A percentile compares a stretch with the other conserved stretches of the same genome.
Evolutionary conservation across 2,797 vertebrate species (phyloP).

Genomic region (Acropternis orthonyx): DNA sequence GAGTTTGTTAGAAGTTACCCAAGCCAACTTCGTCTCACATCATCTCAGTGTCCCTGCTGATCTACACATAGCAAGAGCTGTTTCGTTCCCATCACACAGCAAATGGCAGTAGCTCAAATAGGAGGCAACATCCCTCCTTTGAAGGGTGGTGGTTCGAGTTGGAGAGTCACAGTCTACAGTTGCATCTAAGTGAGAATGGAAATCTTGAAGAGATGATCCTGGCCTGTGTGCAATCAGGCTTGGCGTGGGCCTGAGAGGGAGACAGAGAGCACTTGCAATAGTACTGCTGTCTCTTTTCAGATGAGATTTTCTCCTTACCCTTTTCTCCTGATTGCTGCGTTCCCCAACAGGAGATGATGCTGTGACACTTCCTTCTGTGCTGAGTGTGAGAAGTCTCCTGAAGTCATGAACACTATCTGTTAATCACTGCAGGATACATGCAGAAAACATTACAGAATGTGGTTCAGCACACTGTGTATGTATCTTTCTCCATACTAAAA

Average conservation of each 20-base stretch:
- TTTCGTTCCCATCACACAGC: accelerated
- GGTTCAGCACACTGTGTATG: accelerated
- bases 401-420: background rate
- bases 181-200: background rate
- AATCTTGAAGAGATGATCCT: background rate
- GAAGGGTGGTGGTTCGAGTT: accelerated
- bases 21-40: background rate
- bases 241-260: background rate
- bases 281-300: background rate
- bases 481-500: background rate
- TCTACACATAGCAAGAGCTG: background rate
- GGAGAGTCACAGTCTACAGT: background rate
- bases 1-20: background rate
- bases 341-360: background rate
- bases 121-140: background rate
- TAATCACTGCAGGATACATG: background rate
- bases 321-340: accelerated
- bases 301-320: background rate
- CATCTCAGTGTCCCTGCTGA: background rate
- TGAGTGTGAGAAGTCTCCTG: background rate
- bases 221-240: too few relatives aligned
- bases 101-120: background rate
- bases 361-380: background rate
- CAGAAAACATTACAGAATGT: background rate
- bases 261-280: background rate